These are phyloP conservation scores for Esperia sulphurella DNA, from an alignment of 2,888 invertebrate genomes.

Conservation along the genomic window DNA sequence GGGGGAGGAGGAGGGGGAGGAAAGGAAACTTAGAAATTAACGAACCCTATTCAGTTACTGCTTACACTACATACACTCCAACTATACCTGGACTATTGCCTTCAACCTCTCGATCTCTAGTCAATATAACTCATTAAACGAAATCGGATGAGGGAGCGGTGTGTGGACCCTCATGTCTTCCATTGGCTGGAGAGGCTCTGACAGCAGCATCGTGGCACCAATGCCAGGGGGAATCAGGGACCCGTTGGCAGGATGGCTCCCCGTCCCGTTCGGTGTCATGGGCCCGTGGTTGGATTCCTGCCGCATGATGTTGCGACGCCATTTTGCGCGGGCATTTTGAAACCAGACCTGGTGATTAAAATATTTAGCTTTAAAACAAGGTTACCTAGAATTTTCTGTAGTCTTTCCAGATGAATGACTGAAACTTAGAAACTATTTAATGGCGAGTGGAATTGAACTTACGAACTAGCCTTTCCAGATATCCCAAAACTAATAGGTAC, in stretches of 20 bases:
- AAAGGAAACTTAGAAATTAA: no score
- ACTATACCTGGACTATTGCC: background rate
- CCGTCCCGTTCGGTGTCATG: constrained; percentile 36
- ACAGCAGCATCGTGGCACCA: constrained; percentile 37
- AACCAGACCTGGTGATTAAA: constrained; percentile 94
- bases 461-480: no score
- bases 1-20: no score
- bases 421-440: no score
- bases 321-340: constrained; percentile 99
- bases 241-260: constrained; percentile 40
- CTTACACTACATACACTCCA: background rate
- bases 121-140: constrained; percentile 65
- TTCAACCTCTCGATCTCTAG: constrained; percentile 15
- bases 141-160: constrained; percentile 54
- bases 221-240: constrained; percentile 14
- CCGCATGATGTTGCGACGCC: constrained; percentile 95
- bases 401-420: no score
- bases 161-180: constrained; percentile 64
- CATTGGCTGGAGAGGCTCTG: constrained; percentile 52
- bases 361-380: no score
- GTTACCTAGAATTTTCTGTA: no score
- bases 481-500: no score
- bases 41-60: background rate
- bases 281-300: constrained; percentile 79
- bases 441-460: no score